These are phyloP conservation scores for Apteryx owenii DNA, from an alignment of 2,113 vertebrate genomes.

Conservation along the genomic window DNA sequence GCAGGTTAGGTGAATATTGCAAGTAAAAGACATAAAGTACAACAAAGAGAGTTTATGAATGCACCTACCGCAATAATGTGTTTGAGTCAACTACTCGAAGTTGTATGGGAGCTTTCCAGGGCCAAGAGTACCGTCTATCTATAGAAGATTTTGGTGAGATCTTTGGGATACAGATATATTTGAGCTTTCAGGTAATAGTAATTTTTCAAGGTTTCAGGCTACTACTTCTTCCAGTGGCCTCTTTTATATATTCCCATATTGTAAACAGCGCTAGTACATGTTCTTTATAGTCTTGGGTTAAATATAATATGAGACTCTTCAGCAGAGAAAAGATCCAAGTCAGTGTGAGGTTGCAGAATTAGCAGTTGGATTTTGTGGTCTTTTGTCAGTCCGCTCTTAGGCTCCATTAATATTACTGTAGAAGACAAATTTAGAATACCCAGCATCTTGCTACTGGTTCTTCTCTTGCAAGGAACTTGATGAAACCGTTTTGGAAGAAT, in stretches of 20 bases:
- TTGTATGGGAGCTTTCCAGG: neutral
- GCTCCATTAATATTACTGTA: neutral
- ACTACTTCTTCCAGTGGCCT: neutral
- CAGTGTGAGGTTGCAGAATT: neutral
- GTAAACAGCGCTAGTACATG: neutral
- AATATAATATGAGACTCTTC: neutral
- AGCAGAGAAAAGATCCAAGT: neutral
- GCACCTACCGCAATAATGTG: neutral
- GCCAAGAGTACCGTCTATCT: neutral
- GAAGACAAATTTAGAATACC: neutral
- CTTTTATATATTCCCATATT: neutral
- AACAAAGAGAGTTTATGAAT: neutral
- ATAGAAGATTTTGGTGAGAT: neutral
- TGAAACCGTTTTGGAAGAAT: neutral
- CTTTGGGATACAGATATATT: neutral
- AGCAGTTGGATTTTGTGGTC: neutral
- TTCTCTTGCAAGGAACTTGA: neutral
- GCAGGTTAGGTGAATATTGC: constrained; percentile 33
- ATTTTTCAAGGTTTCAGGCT: neutral
- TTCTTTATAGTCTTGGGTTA: neutral
- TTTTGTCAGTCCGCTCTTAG: neutral
- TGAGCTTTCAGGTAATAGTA: neutral
- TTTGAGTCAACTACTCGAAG: neutral
- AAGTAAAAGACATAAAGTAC: constrained; percentile 37
- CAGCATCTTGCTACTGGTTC: neutral